A percentile compares a stretch with the other conserved stretches of the same genome.
Conservation (phyloP, 2,113 vertebrate genomes). For the Ciconia boyciana region DNA sequence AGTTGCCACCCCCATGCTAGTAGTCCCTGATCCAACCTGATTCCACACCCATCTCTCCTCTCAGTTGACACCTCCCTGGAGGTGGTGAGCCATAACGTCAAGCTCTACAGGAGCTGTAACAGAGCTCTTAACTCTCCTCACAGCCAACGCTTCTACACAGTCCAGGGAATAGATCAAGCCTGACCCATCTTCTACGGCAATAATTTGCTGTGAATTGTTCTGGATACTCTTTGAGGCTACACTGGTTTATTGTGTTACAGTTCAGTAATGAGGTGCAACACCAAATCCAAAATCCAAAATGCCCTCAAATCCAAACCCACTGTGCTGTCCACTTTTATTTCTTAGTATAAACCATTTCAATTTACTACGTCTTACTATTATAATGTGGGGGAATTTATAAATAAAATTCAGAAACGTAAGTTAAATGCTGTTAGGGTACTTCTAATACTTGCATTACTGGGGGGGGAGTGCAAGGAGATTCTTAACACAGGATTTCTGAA, state of each 20-base stretch:
- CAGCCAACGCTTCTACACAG: neutral
- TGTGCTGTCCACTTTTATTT: neutral
- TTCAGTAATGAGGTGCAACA: neutral
- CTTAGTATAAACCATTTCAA: neutral
- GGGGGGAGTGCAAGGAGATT: neutral
- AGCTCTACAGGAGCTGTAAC: neutral
- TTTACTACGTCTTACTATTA: neutral
- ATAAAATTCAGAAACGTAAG: neutral
- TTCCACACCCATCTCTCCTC: neutral
- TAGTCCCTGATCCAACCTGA: neutral
- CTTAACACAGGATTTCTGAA: neutral
- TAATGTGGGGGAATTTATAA: neutral
- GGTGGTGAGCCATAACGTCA: neutral
- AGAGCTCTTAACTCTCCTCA: neutral
- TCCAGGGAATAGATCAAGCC: neutral
- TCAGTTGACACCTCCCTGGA: fast-evolving
- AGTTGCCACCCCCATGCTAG: no score
- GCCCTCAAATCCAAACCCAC: neutral
- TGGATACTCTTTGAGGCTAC: neutral
- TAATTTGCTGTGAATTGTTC: neutral
- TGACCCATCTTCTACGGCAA: neutral
- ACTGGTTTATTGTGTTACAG: neutral
- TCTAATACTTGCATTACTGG: neutral
- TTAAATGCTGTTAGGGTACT: neutral
- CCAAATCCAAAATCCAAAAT: no score